Evolutionary conservation across 2,113 vertebrate species (phyloP), one percentile per base, ranked within the genome.

Genomic region (Mustela nigripes): DNA sequence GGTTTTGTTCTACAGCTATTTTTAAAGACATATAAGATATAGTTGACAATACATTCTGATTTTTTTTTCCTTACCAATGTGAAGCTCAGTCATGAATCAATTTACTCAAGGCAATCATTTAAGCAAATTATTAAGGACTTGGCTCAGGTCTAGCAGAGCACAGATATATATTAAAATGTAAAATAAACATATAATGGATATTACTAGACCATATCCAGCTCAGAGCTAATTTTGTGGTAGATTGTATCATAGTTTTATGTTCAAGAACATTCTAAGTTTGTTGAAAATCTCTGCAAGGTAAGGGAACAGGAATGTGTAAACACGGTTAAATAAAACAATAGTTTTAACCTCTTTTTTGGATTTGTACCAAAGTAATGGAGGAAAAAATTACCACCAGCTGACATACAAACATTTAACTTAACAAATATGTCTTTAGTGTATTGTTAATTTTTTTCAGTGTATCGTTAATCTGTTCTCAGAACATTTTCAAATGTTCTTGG

Each of bases 161-260:
- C 42, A 93, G 73, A 87, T 56, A 76, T 36, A 95, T 83, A 87
- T 16, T 67, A 63, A 79, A 89, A 84, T 91, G 16, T 45, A 96
- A 95, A 97, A 74, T 73, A 91, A 97, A 84, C 28, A 83, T 62
- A n/a, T 53, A 73, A 78, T 67, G 74, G 21, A 36, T 91, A 48
- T 95, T 48, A 91, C 84, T 83, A 36, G 26, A 60, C 11, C 53
- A 88, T 56, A 11, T 88, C 78, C 65, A 74, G 36, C 21, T 88
- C 48, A 45, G 93, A 67, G 22, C 48, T 93, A 93, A 69, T 78
- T 91, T 92, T 63, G 5, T 33, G 79, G 21, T 63, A 93, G 12
- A 88, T 36, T 63, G 65, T 94, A 48, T 71, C 48, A 22, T 69
- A 89, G 42, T 81, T 91, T 48, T 96, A 63, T 24, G 33, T 83